These are phyloP conservation scores for human DNA, from an alignment of 2,113 vertebrate species.

Conservation along the genomic window GRCh38 chr2:9227501-9228000, in stretches of 20 bases:
- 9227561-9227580: background rate
- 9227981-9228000: constrained; percentile 15
- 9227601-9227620: background rate
- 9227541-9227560: background rate
- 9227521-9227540: background rate
- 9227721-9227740: background rate
- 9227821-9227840: background rate
- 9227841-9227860: background rate
- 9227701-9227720: background rate
- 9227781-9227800: rapidly evolving
- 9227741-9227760: background rate
- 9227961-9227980: constrained; percentile 7
- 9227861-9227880: background rate
- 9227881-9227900: background rate
- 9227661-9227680: background rate
- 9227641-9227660: background rate
- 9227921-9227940: background rate
- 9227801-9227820: background rate
- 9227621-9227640: background rate
- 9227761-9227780: too few relatives aligned
- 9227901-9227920: constrained; percentile 1
- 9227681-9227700: background rate
- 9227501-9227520: background rate
- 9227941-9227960: constrained; percentile 8
- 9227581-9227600: background rate